phyloP scores from a whole-genome alignment of 1,140 invertebrate species.

The Limonius californicus region DNA sequence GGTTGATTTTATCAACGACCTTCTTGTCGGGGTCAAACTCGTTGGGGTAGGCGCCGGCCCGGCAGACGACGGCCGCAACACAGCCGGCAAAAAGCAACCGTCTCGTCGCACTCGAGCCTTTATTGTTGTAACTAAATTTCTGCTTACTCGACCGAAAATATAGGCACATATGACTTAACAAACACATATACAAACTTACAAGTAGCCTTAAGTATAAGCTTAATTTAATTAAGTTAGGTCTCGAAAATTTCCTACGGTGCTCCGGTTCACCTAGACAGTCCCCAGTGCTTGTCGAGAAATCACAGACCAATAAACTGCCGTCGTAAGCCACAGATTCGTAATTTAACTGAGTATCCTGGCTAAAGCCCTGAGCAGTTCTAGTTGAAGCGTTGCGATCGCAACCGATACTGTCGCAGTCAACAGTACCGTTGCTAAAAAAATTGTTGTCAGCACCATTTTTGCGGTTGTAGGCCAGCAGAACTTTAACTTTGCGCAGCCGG shows the following conservation, averaged over 20 bases:
- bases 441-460: slow-evolving; percentile 8
- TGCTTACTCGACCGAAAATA: slow-evolving; percentile 14
- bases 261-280: not conserved
- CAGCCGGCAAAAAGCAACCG: not conserved
- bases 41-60: slow-evolving; percentile 28
- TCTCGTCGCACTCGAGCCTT: not conserved
- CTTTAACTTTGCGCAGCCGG: no score
- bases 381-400: not conserved
- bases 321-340: not conserved
- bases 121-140: no score
- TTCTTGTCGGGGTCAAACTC: slow-evolving; percentile 43
- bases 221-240: slow-evolving; percentile 15
- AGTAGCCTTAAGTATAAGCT: slow-evolving; percentile 16
- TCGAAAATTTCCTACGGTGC: slow-evolving; percentile 18
- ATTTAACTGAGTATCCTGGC: not conserved
- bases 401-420: not conserved
- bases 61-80: not conserved
- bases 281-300: not conserved
- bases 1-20: slow-evolving; percentile 45
- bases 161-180: slow-evolving; percentile 32
- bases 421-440: not conserved
- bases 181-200: slow-evolving; percentile 29
- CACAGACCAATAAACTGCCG: slow-evolving; percentile 3
- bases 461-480: not conserved
- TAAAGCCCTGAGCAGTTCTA: no score